Evolutionary conservation across 2,113 vertebrate species (phyloP), one percentile per base, ranked within the genome.

Genomic region (Oncorhynchus clarkii): DNA sequence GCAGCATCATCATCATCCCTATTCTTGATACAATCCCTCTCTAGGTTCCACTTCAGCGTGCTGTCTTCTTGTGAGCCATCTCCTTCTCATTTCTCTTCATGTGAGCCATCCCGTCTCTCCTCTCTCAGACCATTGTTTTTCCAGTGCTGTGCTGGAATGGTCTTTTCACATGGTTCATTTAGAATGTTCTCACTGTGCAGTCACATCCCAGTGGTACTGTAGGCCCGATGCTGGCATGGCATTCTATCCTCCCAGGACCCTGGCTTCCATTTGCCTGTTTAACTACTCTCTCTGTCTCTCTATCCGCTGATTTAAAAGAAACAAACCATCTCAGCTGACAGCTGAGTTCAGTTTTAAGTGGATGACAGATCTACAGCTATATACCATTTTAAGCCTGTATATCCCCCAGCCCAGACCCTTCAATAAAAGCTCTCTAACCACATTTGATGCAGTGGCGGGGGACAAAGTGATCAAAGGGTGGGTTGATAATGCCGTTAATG

Each of bases 81-180:
- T 16, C 49, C 49, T 51, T 51, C 49, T 51, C 49, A 14, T 12
- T 12, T 51, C 49, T 51, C 13, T 54, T 54, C 13, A 67, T 74
- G 67, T 27, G 70, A 75, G 75, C 79, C 16, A 74, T 76, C 71
- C 85, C 16, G 72, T 76, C 71, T 85, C 20, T 27, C 26, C 45
- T 49, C 34, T 22, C 74, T 77, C 67, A 39, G 73, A 84, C 82
- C 85, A 88, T 80, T 87, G 80, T 86, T 82, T 85, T 84, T 86
- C 74, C 49, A 49, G 57, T 76, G 78, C 82, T 87, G 88, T 39
- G 78, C 82, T 87, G 88, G 88, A 84, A 90, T 89, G 84, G 87
- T 86, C 71, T 39, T 12, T 51, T 80, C 82, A 73, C 80, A 90
- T 91, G 86, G 89, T 89, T 91, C 88, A 91, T 90, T 92, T 87